Conservation (phyloP, 2,797 vertebrate species). For the Ctenopoma kingsleyae region DNA sequence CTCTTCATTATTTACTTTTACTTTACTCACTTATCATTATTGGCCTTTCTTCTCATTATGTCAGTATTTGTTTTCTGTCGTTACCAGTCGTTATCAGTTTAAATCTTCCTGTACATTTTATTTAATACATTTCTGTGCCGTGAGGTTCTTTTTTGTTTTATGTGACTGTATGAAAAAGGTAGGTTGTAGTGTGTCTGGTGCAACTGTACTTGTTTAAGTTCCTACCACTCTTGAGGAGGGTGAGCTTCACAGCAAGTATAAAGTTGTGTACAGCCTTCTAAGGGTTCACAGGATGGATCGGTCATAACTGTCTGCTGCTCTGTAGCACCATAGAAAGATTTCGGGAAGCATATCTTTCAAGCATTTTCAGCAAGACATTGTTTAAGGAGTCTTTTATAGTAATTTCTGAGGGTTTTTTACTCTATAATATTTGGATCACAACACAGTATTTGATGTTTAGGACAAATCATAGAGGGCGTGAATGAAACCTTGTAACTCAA, state of each 20-base stretch:
- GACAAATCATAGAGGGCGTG: not conserved
- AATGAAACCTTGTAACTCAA: not conserved
- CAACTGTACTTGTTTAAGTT: slow-evolving; percentile 72
- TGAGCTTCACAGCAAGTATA: slow-evolving; percentile 62
- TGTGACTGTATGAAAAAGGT: slow-evolving; percentile 50
- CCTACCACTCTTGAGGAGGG: slow-evolving; percentile 12
- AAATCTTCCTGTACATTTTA: slow-evolving; percentile 13
- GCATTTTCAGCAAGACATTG: not conserved
- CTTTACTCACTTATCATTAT: slow-evolving; percentile 19
- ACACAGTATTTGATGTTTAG: not conserved
- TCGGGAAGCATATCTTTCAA: not conserved
- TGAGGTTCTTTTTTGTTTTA: slow-evolving; percentile 18
- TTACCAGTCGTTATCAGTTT: slow-evolving; percentile 26
- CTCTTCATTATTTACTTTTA: slow-evolving; percentile 35
- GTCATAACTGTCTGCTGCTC: not conserved
- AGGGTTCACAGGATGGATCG: slow-evolving; percentile 61
- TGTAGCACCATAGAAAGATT: not conserved
- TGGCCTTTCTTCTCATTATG: slow-evolving; percentile 23
- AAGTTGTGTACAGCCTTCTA: slow-evolving; percentile 75
- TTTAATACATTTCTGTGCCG: slow-evolving; percentile 24
- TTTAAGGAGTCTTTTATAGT: not conserved
- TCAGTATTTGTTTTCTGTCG: slow-evolving; percentile 13
- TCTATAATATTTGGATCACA: not conserved
- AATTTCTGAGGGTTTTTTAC: not conserved
- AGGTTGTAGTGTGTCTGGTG: slow-evolving; percentile 60